Conservation (phyloP, 2,113 vertebrate species). For the Ascaphus truei region DNA sequence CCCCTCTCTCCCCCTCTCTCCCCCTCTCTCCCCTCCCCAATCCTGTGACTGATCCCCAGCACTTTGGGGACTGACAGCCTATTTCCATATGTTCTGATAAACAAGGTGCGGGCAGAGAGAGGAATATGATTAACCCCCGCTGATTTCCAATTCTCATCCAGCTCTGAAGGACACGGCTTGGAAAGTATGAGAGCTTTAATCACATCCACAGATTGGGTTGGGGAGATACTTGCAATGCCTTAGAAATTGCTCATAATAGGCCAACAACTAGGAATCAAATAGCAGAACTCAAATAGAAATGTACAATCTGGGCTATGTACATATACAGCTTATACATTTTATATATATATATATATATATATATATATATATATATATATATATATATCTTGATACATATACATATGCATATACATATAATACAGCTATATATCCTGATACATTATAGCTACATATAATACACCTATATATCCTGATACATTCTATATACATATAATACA, state of each 20-base stretch:
- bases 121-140: constrained; percentile 38
- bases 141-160: constrained; percentile 39
- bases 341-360: not conserved
- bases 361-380: not conserved
- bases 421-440: not conserved
- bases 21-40: constrained; percentile 5
- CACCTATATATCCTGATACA: too few species aligned
- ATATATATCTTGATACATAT: not conserved
- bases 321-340: too few species aligned
- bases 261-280: constrained; percentile 28
- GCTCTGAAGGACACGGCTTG: constrained; percentile 37
- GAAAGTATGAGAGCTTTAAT: constrained; percentile 34
- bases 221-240: constrained; percentile 26
- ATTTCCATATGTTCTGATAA: constrained; percentile 39
- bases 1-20: constrained; percentile 14
- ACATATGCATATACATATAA: not conserved
- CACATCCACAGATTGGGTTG: constrained; percentile 30
- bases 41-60: constrained; percentile 36
- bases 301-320: not conserved
- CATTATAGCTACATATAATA: too few species aligned
- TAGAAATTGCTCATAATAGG: constrained; percentile 32
- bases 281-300: constrained; percentile 19
- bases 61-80: constrained; percentile 34
- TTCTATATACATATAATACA: too few species aligned
- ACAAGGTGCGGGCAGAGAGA: constrained; percentile 36